A percentile compares a stretch with the other conserved stretches of the same genome.
phyloP scores from a whole-genome alignment of 2,888 invertebrate species.

The Masnerella sp. region DNA sequence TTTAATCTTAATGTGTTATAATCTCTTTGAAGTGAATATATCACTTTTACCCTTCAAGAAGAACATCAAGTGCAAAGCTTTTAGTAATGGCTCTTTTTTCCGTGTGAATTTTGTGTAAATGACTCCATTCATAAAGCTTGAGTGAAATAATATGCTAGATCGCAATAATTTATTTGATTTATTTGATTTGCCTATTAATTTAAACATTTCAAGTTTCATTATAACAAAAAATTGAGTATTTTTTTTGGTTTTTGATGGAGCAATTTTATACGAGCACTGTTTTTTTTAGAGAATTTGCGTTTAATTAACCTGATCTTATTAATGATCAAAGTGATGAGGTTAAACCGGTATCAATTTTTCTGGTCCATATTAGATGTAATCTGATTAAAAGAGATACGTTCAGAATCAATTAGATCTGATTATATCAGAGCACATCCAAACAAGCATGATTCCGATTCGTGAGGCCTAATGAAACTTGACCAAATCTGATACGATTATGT shows the following conservation, averaged over 20 bases:
- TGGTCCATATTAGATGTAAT: not conserved
- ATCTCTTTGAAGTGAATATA: conserved; percentile 2
- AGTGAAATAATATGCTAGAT: conserved; percentile 11
- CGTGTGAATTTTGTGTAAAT: conserved; percentile 17
- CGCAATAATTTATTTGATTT: conserved; percentile 4
- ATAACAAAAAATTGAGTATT: too few species aligned
- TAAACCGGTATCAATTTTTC: not conserved
- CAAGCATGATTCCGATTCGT: not conserved
- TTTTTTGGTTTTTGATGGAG: too few species aligned
- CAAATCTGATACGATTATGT: not conserved
- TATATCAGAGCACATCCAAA: not conserved
- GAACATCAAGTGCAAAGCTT: conserved; percentile 15
- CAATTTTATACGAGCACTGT: too few species aligned
- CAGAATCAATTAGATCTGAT: not conserved
- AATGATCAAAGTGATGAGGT: too few species aligned
- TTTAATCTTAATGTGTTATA: not conserved
- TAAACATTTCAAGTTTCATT: too few species aligned
- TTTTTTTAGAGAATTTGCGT: not conserved
- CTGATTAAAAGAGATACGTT: not conserved
- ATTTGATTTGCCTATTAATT: not conserved
- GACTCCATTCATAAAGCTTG: conserved; percentile 6
- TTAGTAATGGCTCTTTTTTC: conserved; percentile 17
- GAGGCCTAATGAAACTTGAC: not conserved
- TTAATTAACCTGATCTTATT: not conserved
- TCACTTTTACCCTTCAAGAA: conserved; percentile 7